phyloP scores from a whole-genome alignment of 2,797 vertebrate genomes.

The Neosalanx taihuensis region DNA sequence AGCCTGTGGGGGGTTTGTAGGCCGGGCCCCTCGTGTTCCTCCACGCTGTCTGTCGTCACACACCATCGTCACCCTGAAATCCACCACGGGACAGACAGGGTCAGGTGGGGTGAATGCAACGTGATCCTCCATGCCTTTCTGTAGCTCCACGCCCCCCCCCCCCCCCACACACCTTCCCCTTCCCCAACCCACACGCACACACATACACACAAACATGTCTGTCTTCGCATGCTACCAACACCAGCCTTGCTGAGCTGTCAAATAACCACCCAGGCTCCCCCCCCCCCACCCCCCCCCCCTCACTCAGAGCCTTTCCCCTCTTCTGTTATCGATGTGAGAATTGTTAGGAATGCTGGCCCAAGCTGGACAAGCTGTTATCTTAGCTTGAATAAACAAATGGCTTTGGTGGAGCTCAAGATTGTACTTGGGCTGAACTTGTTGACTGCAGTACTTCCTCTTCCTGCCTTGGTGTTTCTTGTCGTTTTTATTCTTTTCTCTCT shows the following conservation, averaged over 20 bases:
- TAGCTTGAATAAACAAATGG: too few species aligned
- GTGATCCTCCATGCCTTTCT: constrained; percentile 48
- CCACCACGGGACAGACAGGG: constrained; percentile 39
- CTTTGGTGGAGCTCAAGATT: not conserved
- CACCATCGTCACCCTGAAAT: not conserved
- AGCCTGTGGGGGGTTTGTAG: not conserved
- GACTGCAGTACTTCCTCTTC: not conserved
- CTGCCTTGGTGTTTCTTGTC: not conserved
- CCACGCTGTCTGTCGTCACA: not conserved
- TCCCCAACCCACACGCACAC: not conserved
- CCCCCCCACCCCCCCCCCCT: constrained; percentile 31
- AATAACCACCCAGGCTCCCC: constrained; percentile 11
- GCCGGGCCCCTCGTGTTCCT: constrained; percentile 22
- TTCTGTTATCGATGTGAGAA: constrained; percentile 31
- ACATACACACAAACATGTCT: not conserved
- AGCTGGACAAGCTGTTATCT: too few species aligned
- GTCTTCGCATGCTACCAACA: constrained; percentile 44
- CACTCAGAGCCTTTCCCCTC: constrained; percentile 1
- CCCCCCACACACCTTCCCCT: not conserved
- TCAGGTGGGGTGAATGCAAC: constrained; percentile 60
- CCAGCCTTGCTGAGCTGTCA: constrained; percentile 51
- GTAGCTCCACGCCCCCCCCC: constrained; percentile 27
- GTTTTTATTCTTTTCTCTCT: not conserved
- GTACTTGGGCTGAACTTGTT: not conserved
- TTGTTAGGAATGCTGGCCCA: constrained; percentile 26